Evolutionary conservation across 2,113 vertebrate genomes (phyloP).

Genomic region (Nannospalax galili): DNA sequence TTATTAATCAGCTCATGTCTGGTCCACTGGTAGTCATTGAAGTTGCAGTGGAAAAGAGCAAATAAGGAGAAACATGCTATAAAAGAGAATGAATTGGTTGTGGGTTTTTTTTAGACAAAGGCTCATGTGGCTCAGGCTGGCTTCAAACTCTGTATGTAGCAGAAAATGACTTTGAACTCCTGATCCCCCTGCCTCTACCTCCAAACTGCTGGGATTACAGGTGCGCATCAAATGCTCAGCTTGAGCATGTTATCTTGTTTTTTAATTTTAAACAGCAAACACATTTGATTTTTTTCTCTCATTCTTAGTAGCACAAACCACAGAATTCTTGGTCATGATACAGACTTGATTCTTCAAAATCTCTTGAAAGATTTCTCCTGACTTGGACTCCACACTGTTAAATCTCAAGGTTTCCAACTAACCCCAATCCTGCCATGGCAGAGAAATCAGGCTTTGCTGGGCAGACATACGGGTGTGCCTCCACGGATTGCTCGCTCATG

Average conservation of each 20-base stretch:
- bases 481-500: background rate
- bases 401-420: background rate
- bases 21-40: background rate
- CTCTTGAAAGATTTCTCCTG: background rate
- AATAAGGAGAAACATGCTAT: background rate
- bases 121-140: background rate
- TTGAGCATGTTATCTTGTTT: background rate
- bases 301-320: background rate
- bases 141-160: background rate
- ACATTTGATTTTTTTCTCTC: slow-evolving; percentile 12
- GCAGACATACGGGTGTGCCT: background rate
- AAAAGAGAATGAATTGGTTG: background rate
- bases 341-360: background rate
- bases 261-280: slow-evolving; percentile 6
- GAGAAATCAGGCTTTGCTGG: background rate
- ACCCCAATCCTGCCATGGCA: background rate
- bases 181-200: background rate
- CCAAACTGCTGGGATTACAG: background rate
- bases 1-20: background rate
- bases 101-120: no score
- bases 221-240: background rate
- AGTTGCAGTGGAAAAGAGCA: background rate
- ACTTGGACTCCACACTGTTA: background rate
- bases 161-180: background rate
- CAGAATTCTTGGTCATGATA: background rate